Evolutionary conservation across 1,140 invertebrate genomes (phyloP).

Genomic region (Ips typographus): DNA sequence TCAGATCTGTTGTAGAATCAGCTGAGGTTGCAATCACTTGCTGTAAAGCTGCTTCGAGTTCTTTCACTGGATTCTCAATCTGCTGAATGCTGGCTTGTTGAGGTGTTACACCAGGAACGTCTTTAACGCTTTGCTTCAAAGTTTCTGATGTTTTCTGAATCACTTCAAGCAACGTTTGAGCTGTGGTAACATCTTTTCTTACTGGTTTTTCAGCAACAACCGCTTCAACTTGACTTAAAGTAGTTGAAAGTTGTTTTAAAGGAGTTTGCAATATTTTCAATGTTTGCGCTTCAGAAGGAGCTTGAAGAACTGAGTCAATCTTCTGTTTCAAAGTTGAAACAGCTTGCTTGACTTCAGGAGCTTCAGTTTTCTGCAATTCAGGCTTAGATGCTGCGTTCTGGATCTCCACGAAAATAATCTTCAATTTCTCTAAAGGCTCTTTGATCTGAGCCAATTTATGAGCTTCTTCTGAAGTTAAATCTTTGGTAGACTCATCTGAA

Average conservation of each 20-base stretch:
- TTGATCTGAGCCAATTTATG: slow-evolving; percentile 11
- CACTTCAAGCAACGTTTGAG: slow-evolving; percentile 5
- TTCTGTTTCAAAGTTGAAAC: slow-evolving; percentile 19
- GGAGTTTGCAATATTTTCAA: slow-evolving; percentile 21
- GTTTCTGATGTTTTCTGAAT: neutral
- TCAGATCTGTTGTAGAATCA: slow-evolving; percentile 10
- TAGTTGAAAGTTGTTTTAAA: slow-evolving; percentile 14
- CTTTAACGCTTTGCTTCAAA: slow-evolving; percentile 28
- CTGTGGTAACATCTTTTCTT: slow-evolving; percentile 15
- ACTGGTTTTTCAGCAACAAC: neutral
- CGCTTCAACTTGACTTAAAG: slow-evolving; percentile 11
- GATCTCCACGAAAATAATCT: slow-evolving; percentile 3
- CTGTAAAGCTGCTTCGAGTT: slow-evolving; percentile 3
- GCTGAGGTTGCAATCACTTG: slow-evolving; percentile 4
- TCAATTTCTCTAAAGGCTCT: slow-evolving; percentile 24
- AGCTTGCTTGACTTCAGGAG: slow-evolving; percentile 25
- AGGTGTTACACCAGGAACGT: slow-evolving; percentile 10
- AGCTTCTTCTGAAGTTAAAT: slow-evolving; percentile 17
- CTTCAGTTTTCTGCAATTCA: slow-evolving; percentile 14
- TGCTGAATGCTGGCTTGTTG: slow-evolving; percentile 11
- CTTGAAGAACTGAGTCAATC: neutral
- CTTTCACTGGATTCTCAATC: slow-evolving; percentile 15
- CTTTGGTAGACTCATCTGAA: neutral
- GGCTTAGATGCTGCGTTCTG: slow-evolving; percentile 19
- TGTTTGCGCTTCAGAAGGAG: slow-evolving; percentile 15